Conservation (phyloP, 2,888 invertebrate genomes). For the Biston stratarius region DNA sequence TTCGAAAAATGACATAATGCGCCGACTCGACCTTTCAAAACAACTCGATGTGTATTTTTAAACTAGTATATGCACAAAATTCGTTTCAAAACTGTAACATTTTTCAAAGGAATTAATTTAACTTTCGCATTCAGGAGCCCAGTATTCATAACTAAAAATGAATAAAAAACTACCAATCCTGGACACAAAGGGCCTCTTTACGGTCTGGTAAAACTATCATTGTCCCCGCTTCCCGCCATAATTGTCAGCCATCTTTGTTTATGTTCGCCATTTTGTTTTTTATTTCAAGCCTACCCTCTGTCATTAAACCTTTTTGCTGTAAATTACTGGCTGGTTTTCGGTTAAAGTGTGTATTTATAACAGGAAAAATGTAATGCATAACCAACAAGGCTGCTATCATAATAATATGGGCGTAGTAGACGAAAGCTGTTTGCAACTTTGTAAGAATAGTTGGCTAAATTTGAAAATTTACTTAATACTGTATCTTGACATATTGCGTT, state of each 20-base stretch:
- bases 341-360: constrained; percentile 39
- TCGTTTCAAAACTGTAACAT: constrained; percentile 8
- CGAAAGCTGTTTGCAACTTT: background rate
- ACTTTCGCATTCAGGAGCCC: constrained; percentile 45
- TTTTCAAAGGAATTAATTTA: constrained; percentile 18
- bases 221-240: constrained; percentile 62
- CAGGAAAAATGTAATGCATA: background rate
- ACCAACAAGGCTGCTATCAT: background rate
- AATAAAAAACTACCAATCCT: constrained; percentile 53
- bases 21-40: too few relatives aligned
- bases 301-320: constrained; percentile 57
- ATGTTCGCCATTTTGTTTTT: constrained; percentile 45
- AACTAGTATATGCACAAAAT: background rate
- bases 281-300: constrained; percentile 48
- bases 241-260: constrained; percentile 58
- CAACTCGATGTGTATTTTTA: background rate
- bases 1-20: too few relatives aligned
- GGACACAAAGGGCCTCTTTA: constrained; percentile 54
- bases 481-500: too few relatives aligned
- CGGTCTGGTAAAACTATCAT: constrained; percentile 70
- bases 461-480: too few relatives aligned
- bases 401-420: background rate
- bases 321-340: constrained; percentile 44
- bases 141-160: constrained; percentile 48
- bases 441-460: too few relatives aligned